Base-by-base conservation (phyloP, 2,888 invertebrate species). In the Hypena proboscidalis region DNA sequence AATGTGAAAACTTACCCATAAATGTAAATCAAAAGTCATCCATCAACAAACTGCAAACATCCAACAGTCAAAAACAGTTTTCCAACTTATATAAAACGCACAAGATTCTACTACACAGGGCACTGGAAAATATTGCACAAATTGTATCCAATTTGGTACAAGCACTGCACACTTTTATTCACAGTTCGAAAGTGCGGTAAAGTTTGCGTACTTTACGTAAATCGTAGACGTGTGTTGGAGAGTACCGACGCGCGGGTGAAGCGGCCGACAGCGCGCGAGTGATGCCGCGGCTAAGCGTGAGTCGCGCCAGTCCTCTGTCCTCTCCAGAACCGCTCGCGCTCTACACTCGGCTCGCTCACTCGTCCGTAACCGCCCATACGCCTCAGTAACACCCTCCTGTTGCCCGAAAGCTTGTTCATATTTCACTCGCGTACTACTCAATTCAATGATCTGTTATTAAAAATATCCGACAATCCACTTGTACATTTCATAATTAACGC, bases 341-440 rank as follows among this genome's bases (percentile, higher is more conserved):
- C 22, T 22, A 22, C 22, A 31, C 55, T 22, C 34, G n/a, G n/a
- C n/a, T 38, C 30, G 40, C 37, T 39, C 53, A 58, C 53, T 42
- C 55, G 45, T 58, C 54, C 52, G 65, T 64, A 42, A 49, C 67
- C 68, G 67, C 70, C 67, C 72, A 69, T 65, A 65, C 67, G 52
- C 48, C 59, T 55, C 51, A 59, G 56, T 44, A 46, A 74, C 70
- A 71, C 78, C 77, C 79, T 76, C 77, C 76, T 77, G 78, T 76
- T 77, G 68, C 70, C 60, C 51, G 46, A 7, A 50, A 54, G 53
- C 58, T 60, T 48, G 55, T 62, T 62, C 60, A 65, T 65, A 61
- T 65, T 65, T 67, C 56, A 58, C 41, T 46, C 52, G 44, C 54
- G 48, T 47, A 32, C 63, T 57, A 58, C 17, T 46, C 29, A 61